A percentile compares a stretch with the other conserved stretches of the same genome.
Conservation (phyloP, 2,888 invertebrate genomes). For the Orthosia incerta region DNA sequence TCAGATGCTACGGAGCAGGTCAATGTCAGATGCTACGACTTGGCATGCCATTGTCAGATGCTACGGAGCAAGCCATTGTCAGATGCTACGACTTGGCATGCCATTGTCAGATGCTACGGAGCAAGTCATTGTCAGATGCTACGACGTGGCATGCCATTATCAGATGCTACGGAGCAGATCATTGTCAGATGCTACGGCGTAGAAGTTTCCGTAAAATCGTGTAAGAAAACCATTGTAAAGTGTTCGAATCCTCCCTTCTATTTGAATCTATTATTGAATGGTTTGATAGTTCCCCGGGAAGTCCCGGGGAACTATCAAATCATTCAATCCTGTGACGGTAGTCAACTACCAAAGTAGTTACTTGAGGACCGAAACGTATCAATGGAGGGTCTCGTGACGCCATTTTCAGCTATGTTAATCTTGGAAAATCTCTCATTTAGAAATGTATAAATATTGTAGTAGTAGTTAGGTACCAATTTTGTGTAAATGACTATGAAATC, state of each 20-base stretch:
- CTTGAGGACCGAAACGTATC: conserved; percentile 11
- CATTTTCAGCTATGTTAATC: conserved; percentile 29
- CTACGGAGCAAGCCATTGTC: neutral
- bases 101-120: no score
- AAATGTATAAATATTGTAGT: conserved; percentile 18
- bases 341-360: conserved; percentile 25
- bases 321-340: conserved; percentile 19
- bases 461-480: conserved; percentile 43
- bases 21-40: neutral
- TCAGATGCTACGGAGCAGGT: neutral
- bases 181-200: neutral
- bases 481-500: conserved; percentile 54
- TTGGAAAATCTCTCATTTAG: conserved; percentile 15
- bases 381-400: neutral
- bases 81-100: neutral
- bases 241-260: neutral
- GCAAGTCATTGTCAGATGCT: neutral
- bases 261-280: conserved; percentile 22
- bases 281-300: no score
- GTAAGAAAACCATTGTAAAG: neutral
- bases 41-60: neutral
- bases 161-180: neutral
- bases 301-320: no score
- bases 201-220: conserved; percentile 9
- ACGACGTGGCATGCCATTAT: no score